Percentiles rank a stretch among this genome's conserved stretches.
These are phyloP conservation scores for Rhabditophanes sp. DNA, from an alignment of 2,888 invertebrate species.

Conservation along the genomic window DNA sequence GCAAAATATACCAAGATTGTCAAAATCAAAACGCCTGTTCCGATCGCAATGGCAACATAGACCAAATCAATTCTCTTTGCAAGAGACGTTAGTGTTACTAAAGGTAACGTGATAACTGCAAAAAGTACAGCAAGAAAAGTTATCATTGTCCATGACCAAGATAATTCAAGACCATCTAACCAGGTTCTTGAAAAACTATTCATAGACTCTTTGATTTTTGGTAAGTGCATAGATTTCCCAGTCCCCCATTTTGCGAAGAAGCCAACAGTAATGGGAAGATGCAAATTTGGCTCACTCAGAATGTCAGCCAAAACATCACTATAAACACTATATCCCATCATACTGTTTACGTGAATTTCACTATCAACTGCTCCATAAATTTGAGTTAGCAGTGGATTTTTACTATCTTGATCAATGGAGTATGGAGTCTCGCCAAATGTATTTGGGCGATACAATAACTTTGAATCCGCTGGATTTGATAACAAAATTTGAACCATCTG, in stretches of 20 bases:
- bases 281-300: constrained; percentile 84
- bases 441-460: constrained; percentile 38
- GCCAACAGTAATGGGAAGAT: constrained; percentile 92
- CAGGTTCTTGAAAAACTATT: constrained; percentile 37
- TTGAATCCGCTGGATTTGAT: constrained; percentile 71
- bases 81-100: too few relatives aligned
- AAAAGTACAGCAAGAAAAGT: too few relatives aligned
- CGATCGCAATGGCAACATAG: too few relatives aligned
- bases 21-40: too few relatives aligned
- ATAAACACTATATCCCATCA: constrained; percentile 56
- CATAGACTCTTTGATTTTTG: constrained; percentile 55
- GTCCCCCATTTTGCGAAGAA: too few relatives aligned
- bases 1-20: too few relatives aligned
- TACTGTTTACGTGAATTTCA: too few relatives aligned
- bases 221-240: constrained; percentile 86
- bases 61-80: too few relatives aligned
- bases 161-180: constrained; percentile 37
- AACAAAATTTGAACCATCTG: constrained; percentile 54
- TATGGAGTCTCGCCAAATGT: too few relatives aligned
- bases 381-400: constrained; percentile 42
- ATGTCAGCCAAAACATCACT: constrained; percentile 39
- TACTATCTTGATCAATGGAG: constrained; percentile 65
- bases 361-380: too few relatives aligned
- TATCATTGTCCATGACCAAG: constrained; percentile 23
- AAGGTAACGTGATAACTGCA: too few relatives aligned